Evolutionary conservation across 2,113 vertebrate genomes (phyloP), one percentile per base, ranked within the genome.

Genomic region (Deroptyus accipitrinus): DNA sequence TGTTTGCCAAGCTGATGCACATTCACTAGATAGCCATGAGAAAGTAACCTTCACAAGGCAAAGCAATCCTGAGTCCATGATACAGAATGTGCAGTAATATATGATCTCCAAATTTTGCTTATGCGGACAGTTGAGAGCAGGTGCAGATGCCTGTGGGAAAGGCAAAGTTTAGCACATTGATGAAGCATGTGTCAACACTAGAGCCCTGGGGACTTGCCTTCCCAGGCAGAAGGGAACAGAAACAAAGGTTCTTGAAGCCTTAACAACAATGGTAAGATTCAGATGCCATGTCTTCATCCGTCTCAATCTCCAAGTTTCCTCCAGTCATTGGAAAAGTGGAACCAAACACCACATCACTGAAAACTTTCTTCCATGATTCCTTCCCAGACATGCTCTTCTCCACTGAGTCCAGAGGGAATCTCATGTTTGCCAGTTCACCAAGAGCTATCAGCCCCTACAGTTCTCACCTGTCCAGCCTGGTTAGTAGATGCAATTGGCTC

Each of bases 391-490:
- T 30, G 6, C 11, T 41, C 27, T 66, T 83, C 31, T 73, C 24
- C 49, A 28, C 27, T 57, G 27, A 31, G 15, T 75, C 31, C 24
- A 77, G n/a, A 87, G 17, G 6, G 8, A 77, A 5, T 14, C 31
- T 82, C 12, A 23, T 0, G 0, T 70, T 92, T 86, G 42, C 4
- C 30, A 28, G 11, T 37, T 86, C 42, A 28, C 41, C 0, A 1
- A 83, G 42, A 19, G 2, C 17, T 59, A 31, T 30, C 13, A 51
- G 0, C 6, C 44, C 13, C 12, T 3, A 39, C 10, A 17, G 12
- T 55, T 88, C 31, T 27, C 22, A 62, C 15, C 31, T 86, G 88
- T 12, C 22, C 51, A 63, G 16, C 9, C 16, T 48, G 17, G 9
- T 37, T 61, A 57, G 31, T 10, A 85, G 37, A 24, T 44, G 8